Percentiles rank a stretch among this genome's conserved stretches.
Conservation (phyloP, 2,113 vertebrate species). For the Eidolon helvum region DNA sequence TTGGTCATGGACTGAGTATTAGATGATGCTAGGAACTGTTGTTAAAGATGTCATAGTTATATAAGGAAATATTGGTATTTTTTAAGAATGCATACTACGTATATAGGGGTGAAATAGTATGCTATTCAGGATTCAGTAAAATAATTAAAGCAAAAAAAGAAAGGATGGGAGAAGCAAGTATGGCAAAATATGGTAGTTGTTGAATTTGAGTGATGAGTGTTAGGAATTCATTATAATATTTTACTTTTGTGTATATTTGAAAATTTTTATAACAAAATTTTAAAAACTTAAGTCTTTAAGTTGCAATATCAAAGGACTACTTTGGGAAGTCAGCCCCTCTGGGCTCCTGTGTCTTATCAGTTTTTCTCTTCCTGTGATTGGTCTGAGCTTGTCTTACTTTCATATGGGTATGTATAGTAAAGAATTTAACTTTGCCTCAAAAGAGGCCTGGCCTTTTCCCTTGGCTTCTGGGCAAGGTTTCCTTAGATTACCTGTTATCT, state of each 20-base stretch:
- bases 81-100: not conserved
- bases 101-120: not conserved
- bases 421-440: not conserved
- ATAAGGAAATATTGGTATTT: not conserved
- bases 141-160: not conserved
- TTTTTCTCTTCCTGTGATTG: not conserved
- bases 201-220: not conserved
- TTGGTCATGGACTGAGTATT: not conserved
- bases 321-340: not conserved
- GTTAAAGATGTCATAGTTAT: not conserved
- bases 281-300: not conserved
- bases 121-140: not conserved
- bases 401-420: not conserved
- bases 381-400: not conserved
- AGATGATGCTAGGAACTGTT: not conserved
- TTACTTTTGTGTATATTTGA: not conserved
- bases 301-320: not conserved
- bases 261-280: not conserved
- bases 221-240: not conserved
- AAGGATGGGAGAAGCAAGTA: not conserved
- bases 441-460: not conserved
- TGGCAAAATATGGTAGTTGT: not conserved
- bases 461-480: not conserved
- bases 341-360: not conserved
- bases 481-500: not conserved